phyloP scores from a whole-genome alignment of 2,797 vertebrate species.

The Hylomyscus alleni region DNA sequence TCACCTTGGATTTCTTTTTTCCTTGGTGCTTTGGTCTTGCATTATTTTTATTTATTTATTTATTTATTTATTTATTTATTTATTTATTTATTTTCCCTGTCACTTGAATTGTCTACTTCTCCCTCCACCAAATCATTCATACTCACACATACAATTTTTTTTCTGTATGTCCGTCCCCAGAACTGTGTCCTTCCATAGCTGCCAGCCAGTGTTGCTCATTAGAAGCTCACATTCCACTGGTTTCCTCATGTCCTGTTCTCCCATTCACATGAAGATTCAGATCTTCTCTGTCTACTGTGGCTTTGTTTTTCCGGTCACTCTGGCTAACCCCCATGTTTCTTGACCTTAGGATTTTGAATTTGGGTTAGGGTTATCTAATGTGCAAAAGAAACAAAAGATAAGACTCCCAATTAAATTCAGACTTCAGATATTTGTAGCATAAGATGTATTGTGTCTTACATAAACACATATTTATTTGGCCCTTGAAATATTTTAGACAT shows the following conservation, averaged over 20 bases:
- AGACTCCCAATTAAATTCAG: not conserved
- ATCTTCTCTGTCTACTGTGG: not conserved
- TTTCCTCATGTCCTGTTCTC: not conserved
- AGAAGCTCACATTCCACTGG: not conserved
- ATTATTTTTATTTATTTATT: not conserved
- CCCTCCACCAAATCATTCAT: not conserved
- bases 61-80: no score
- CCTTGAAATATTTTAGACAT: not conserved
- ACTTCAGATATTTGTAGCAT: not conserved
- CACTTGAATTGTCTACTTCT: not conserved
- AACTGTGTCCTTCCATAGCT: fast-evolving
- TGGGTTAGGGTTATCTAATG: not conserved
- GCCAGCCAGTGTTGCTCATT: not conserved
- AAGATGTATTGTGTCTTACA: not conserved
- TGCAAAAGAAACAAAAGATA: conserved; percentile 25
- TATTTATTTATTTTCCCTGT: not conserved
- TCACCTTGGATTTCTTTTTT: not conserved
- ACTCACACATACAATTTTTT: not conserved
- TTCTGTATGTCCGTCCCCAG: not conserved
- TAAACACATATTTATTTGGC: not conserved
- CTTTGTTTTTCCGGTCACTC: not conserved
- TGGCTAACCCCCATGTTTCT: not conserved
- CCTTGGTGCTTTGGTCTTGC: not conserved
- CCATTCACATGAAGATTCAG: not conserved
- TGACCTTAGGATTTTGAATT: not conserved